A percentile compares a stretch with the other conserved stretches of the same genome.
Evolutionary conservation across 2,113 vertebrate genomes (phyloP).

Genomic region (Erythrolamprus reginae): DNA sequence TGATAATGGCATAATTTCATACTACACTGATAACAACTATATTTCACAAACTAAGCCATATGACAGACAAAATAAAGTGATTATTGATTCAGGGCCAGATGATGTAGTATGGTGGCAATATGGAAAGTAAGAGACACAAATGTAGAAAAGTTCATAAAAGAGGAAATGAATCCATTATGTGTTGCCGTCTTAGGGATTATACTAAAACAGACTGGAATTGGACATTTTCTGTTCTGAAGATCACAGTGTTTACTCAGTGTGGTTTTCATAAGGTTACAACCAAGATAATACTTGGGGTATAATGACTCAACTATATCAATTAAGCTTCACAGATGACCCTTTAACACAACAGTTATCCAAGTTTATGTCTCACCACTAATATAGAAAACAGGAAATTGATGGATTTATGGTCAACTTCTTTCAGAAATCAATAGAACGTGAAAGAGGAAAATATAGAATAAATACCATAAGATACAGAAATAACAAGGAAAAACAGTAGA

Average conservation of each 20-base stretch:
- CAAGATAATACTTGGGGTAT: neutral
- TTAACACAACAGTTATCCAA: neutral
- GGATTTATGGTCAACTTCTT: neutral
- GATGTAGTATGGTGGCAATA: neutral
- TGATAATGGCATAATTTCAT: neutral
- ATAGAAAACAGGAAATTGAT: neutral
- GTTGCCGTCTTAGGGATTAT: neutral
- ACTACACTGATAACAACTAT: neutral
- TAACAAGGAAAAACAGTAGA: neutral
- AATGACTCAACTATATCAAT: neutral
- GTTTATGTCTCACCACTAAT: neutral
- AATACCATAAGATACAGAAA: neutral
- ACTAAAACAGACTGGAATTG: neutral
- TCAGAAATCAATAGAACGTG: neutral
- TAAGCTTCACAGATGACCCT: neutral
- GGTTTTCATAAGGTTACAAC: neutral
- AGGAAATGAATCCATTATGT: neutral
- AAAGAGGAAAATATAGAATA: neutral
- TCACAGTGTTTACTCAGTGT: neutral
- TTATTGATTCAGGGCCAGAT: neutral
- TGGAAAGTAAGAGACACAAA: neutral
- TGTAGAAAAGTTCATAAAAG: neutral
- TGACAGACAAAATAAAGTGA: neutral
- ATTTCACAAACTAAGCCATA: neutral
- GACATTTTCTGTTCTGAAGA: neutral